These are phyloP conservation scores for Sanderia malayensis DNA, from an alignment of 30 jellyfish, hydroid and myxozoan genomes.

Conservation along the genomic window DNA sequence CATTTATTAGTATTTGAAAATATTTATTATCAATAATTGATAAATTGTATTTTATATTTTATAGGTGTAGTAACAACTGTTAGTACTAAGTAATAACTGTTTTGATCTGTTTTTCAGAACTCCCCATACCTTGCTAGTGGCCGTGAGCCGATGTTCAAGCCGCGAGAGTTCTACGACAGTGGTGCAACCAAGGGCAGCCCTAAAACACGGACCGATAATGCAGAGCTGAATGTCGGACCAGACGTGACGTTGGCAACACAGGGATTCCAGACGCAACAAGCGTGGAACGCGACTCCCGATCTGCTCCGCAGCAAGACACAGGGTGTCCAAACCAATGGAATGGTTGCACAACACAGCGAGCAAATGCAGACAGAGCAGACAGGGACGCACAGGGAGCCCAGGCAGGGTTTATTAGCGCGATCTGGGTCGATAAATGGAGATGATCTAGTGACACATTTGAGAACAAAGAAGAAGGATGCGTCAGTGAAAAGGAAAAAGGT, in stretches of 20 bases:
- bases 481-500: constrained; percentile 16
- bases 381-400: not conserved
- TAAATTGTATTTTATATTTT: too few species aligned
- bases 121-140: constrained; percentile 57
- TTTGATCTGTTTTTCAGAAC: constrained; percentile 46
- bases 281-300: constrained; percentile 27
- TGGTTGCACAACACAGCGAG: too few species aligned
- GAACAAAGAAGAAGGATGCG: constrained; percentile 17
- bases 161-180: constrained; percentile 42
- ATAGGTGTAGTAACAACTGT: too few species aligned
- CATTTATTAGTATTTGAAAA: too few species aligned
- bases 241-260: constrained; percentile 38
- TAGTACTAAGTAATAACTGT: too few species aligned
- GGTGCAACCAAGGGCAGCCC: not conserved
- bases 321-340: not conserved
- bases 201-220: not conserved
- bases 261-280: not conserved
- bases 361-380: not conserved
- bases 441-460: constrained; percentile 60
- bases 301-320: constrained; percentile 18
- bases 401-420: not conserved
- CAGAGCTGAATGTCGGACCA: constrained; percentile 30
- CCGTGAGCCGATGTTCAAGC: constrained; percentile 68
- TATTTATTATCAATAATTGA: too few species aligned
- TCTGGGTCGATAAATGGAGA: constrained; percentile 23